A percentile compares a stretch with the other conserved stretches of the same genome.
These are phyloP conservation scores for Epistrophella euchroma DNA, from an alignment of 2,888 invertebrate genomes.

Conservation along the genomic window DNA sequence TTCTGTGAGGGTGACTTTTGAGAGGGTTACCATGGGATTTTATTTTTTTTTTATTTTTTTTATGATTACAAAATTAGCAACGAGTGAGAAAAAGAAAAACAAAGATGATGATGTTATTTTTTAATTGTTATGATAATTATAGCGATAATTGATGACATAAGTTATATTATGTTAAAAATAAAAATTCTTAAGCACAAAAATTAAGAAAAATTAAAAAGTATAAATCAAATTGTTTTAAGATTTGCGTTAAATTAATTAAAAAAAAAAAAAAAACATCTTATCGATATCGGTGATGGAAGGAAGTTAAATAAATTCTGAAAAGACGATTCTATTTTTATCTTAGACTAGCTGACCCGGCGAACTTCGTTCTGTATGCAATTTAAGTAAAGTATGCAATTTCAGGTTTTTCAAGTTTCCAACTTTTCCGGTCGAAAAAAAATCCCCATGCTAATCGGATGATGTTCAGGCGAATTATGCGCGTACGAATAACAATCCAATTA, in stretches of 20 bases:
- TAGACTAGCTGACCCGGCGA: too few relatives aligned
- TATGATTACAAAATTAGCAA: slow-evolving; percentile 45
- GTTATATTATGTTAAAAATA: slow-evolving; percentile 4
- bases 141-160: slow-evolving; percentile 47
- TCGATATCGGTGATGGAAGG: too few relatives aligned
- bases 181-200: neutral
- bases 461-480: too few relatives aligned
- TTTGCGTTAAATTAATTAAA: slow-evolving; percentile 1
- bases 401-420: too few relatives aligned
- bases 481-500: too few relatives aligned
- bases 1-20: slow-evolving; percentile 76
- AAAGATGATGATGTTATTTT: slow-evolving; percentile 66
- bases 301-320: too few relatives aligned
- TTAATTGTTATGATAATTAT: slow-evolving; percentile 60
- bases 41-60: slow-evolving; percentile 21
- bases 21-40: slow-evolving; percentile 48
- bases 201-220: slow-evolving; percentile 4
- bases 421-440: too few relatives aligned
- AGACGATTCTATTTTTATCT: too few relatives aligned
- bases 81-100: slow-evolving; percentile 64
- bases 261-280: too few relatives aligned
- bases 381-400: too few relatives aligned
- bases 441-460: too few relatives aligned
- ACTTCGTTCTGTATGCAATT: too few relatives aligned
- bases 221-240: slow-evolving; percentile 13